A percentile compares a stretch with the other conserved stretches of the same genome.
phyloP scores from a whole-genome alignment of 2,797 vertebrate species.

The Fringilla coelebs region DNA sequence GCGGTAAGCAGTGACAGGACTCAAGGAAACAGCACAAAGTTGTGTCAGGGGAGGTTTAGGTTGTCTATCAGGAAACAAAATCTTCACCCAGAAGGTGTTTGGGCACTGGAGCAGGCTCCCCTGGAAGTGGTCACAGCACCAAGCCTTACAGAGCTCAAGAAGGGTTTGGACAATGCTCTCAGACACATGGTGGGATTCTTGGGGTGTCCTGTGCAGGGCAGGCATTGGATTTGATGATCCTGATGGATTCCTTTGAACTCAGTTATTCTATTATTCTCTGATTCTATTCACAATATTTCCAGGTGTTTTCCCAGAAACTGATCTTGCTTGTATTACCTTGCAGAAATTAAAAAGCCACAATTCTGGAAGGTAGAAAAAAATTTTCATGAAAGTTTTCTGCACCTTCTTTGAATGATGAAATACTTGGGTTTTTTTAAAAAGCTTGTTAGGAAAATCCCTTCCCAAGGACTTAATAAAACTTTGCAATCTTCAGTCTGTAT shows the following conservation, averaged over 20 bases:
- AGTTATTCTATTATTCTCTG: background rate
- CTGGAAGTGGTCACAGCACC: background rate
- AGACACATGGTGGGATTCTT: background rate
- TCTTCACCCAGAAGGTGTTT: rapidly evolving
- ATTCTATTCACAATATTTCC: background rate
- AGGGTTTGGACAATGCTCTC: background rate
- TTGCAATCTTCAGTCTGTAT: background rate
- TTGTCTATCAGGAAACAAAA: background rate
- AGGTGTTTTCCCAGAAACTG: background rate
- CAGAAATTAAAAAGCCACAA: background rate
- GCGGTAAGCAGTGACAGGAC: background rate
- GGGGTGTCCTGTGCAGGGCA: background rate
- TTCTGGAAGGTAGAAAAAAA: background rate
- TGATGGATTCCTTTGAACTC: background rate
- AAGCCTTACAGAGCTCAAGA: background rate
- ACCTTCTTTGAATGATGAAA: background rate
- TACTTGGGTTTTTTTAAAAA: background rate
- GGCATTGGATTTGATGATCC: rapidly evolving
- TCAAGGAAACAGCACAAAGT: rapidly evolving
- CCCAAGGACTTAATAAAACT: background rate
- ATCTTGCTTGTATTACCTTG: background rate
- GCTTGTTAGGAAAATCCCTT: background rate
- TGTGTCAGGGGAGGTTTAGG: background rate
- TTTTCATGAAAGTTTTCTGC: background rate
- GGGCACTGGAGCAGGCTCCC: background rate